Conservation (phyloP, 2,113 vertebrate genomes). For the Rhabdornis inornatus region DNA sequence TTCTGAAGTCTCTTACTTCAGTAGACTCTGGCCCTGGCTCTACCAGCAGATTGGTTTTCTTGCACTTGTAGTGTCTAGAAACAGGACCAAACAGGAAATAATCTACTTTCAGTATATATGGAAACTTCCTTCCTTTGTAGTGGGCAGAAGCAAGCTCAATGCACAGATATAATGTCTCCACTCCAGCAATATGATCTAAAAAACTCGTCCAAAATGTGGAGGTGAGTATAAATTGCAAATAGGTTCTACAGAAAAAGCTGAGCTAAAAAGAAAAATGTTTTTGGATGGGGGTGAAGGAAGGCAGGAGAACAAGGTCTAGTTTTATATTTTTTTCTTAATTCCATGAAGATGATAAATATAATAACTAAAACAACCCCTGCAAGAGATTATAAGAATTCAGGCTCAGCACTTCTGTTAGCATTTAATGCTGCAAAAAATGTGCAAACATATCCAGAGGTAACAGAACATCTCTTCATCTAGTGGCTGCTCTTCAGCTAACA, state of each 20-base stretch:
- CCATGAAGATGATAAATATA: not conserved
- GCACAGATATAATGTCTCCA: not conserved
- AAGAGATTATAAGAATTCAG: not conserved
- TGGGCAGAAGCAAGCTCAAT: not conserved
- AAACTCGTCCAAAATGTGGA: not conserved
- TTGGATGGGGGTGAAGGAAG: not conserved
- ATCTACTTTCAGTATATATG: not conserved
- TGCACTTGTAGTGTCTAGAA: not conserved
- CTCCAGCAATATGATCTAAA: not conserved
- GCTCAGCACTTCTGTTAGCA: not conserved
- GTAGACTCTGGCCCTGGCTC: not conserved
- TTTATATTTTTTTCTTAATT: not conserved
- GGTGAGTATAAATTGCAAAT: not conserved
- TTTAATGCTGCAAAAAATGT: not conserved
- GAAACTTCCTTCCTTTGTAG: slow-evolving; percentile 4
- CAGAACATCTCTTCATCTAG: not conserved
- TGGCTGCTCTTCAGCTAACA: not conserved
- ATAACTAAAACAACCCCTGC: not conserved
- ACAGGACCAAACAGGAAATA: slow-evolving; percentile 20
- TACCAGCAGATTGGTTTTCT: not conserved
- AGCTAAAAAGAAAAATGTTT: not conserved
- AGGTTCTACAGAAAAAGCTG: not conserved
- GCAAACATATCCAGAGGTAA: not conserved
- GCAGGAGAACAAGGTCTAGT: not conserved
- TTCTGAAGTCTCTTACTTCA: not conserved